These are phyloP conservation scores for Tridacna crocea DNA, from an alignment of 2,888 invertebrate species.

Conservation along the genomic window DNA sequence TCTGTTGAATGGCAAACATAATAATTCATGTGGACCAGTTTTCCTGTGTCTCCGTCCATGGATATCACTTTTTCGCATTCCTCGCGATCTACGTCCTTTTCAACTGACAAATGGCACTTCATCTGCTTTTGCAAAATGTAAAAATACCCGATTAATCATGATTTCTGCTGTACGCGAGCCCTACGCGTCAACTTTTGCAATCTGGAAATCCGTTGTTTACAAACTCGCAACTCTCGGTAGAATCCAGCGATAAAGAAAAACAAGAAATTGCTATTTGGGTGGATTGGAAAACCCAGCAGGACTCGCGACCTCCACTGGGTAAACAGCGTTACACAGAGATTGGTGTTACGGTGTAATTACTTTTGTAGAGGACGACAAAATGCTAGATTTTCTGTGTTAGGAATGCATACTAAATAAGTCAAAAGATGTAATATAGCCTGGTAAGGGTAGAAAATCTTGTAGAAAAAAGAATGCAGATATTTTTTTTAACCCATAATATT, in stretches of 20 bases:
- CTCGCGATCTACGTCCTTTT: neutral
- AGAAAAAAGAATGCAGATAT: no score
- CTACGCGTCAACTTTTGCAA: slow-evolving; percentile 16
- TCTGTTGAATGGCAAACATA: no score
- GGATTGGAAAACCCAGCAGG: slow-evolving; percentile 9
- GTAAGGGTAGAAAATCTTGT: no score
- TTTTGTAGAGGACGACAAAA: no score
- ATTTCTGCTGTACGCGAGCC: neutral
- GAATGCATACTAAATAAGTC: no score
- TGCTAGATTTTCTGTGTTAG: no score
- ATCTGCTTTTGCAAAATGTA: slow-evolving; percentile 27
- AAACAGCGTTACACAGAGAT: slow-evolving; percentile 17
- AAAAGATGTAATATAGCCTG: no score
- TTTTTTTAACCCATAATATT: no score
- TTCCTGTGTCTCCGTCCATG: no score
- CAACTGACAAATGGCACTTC: slow-evolving; percentile 12
- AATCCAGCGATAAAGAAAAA: slow-evolving; percentile 17
- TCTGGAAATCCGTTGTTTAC: slow-evolving; percentile 28
- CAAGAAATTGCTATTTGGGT: slow-evolving; percentile 27
- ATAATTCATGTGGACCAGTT: no score
- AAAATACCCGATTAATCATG: slow-evolving; percentile 28
- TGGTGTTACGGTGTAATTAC: neutral
- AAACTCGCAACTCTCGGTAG: neutral
- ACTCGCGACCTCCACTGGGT: slow-evolving; percentile 16
- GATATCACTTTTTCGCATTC: slow-evolving; percentile 13